Base-by-base conservation (phyloP, 2,888 invertebrate species). In the Ichneumoninae sp. region DNA sequence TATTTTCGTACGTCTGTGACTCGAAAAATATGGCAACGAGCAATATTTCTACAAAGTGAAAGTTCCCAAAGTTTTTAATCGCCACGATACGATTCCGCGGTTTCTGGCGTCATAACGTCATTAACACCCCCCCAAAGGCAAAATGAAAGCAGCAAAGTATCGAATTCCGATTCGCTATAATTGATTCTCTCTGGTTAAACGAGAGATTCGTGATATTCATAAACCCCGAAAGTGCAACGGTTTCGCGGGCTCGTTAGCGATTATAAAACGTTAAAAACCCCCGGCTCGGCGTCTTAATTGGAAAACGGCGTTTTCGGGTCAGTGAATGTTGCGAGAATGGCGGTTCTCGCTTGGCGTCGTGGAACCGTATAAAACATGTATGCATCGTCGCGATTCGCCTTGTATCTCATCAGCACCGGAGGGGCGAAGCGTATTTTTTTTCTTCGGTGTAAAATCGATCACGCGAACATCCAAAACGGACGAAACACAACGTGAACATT, bases 241-340 rank as follows among this genome's bases (percentile, higher is more conserved):
- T 19, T 22, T 63, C 50, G 13, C 50, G 22, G 30, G 6, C 65
- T 66, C 66, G 75, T 75, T 66, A 75, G 66, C 75, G 65, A 63
- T 52, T 33, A 52, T 26, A 40, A 57, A 65, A 65, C 10, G 47
- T 65, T 36, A 30, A 71, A 30, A 73, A 65, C n/a, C 8, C 50
- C 44, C 13, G 0, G 54, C 26, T 40, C 71, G 19, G 30, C 65
- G 71, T 68, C 66, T 68, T 84, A 84, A 84, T 84, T 84, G 77
- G 84, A 80, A 65, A 80, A 80, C 81, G 54, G 60, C 33, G 47
- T 81, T 84, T 68, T 77, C 73, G 74, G 77, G 76, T 81, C 77
- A 81, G 73, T 66, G 66, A 63, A 69, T 68, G 57, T 66, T 57
- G 44, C 76, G 60, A 60, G 66, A 54, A 76, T 71, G 60, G 40